Base-by-base conservation (phyloP, 2,113 vertebrate species). In the Peromyscus californicus region DNA sequence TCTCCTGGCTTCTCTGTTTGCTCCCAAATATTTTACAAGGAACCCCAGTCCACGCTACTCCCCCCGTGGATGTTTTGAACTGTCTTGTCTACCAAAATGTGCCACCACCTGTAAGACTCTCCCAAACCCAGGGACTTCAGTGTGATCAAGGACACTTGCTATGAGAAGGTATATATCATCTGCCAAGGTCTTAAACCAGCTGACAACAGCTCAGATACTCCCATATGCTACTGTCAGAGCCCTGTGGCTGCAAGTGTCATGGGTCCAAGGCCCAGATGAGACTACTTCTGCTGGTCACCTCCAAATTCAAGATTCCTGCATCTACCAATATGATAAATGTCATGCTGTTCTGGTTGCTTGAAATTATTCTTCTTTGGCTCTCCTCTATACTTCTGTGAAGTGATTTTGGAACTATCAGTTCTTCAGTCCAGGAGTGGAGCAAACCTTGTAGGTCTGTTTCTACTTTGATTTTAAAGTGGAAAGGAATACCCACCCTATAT, bases 351-450 rank as follows among this genome's bases (percentile, higher is more conserved):
- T 65, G 76, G 92, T 72, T 57, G 91, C 92, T 79, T 94, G 82
- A 91, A 96, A 94, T 42, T 31, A 72, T 91, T 96, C 86, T 83
- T 82, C 91, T 79, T 86, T 67, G 54, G 42, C 72, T 89, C 86
- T 94, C 78, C 93, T 93, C 61, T 95, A 91, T 96, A 87, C 96
- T 97, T 97, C 75, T 74, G 29, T 54, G 11, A 89, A 76, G 93
- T 89, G 96, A 97, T 93, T 97, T 96, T 78, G 78, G 86, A 97
- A 91, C 90, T 86, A 89, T 90, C 95, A 69, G 92, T 89, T 78
- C 90, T 90, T 92, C 54, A 78, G 78, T n/a, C 51, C 5, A 59
- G 75, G 42, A 87, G 85, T 11, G 80, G 16, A 63, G 24, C 29
- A 69, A 96, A 79, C 54, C 7, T 4, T 42, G 31, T 51, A 89